Conservation (phyloP, 2,888 invertebrate species). For the Poecilus cupreus region DNA sequence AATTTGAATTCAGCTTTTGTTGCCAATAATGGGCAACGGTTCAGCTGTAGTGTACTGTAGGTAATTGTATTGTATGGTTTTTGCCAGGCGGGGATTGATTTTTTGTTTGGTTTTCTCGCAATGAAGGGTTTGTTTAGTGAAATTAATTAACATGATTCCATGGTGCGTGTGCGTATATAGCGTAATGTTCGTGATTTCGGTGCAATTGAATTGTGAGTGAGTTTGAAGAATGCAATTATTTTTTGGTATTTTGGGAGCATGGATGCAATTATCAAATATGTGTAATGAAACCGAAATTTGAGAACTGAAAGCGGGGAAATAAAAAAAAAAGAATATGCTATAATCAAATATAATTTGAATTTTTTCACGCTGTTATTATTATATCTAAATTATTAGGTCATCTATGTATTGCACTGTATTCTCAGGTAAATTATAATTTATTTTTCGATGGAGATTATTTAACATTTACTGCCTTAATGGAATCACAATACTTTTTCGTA, state of each 20-base stretch:
- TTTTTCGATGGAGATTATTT: no score
- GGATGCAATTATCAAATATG: neutral
- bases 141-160: conserved; percentile 32
- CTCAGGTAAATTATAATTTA: no score
- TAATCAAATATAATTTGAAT: no score
- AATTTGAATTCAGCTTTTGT: conserved; percentile 36
- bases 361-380: no score
- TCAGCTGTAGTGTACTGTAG: no score
- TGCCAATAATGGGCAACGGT: conserved; percentile 19
- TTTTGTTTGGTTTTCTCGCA: conserved; percentile 5
- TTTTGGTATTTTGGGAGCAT: neutral
- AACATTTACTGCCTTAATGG: no score
- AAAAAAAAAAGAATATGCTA: no score
- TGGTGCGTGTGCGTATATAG: conserved; percentile 7
- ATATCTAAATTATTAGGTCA: no score
- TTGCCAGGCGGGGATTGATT: conserved; percentile 17
- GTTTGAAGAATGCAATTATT: conserved; percentile 25
- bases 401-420: no score
- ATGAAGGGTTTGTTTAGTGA: conserved; percentile 28
- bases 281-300: no score
- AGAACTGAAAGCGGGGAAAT: no score
- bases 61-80: conserved; percentile 32
- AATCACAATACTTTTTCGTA: no score
- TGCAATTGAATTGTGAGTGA: neutral
- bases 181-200: neutral